Conservation (phyloP, 1,140 invertebrate genomes). For the Gryon sp. region DNA sequence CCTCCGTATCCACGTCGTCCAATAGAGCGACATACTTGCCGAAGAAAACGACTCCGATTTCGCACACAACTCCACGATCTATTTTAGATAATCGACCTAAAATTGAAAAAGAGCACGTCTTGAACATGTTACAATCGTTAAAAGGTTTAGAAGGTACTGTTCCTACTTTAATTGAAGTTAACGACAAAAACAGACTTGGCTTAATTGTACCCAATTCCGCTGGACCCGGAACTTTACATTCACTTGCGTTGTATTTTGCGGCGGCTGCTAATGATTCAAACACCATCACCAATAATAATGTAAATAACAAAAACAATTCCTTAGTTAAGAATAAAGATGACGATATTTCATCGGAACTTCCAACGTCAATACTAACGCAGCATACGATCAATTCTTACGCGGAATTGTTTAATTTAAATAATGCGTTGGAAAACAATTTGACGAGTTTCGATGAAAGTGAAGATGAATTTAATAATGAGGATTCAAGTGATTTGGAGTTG, state of each 20-base stretch:
- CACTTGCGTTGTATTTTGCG: slow-evolving; percentile 88
- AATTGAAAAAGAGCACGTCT: slow-evolving; percentile 74
- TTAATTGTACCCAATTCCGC: slow-evolving; percentile 84
- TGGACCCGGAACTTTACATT: slow-evolving; percentile 87
- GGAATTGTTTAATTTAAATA: slow-evolving; percentile 77
- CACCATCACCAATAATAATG: slow-evolving; percentile 74
- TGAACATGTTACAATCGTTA: slow-evolving; percentile 75
- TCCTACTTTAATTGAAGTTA: slow-evolving; percentile 56
- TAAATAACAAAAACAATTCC: slow-evolving; percentile 23
- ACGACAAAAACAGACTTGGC: slow-evolving; percentile 76
- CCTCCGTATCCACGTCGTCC: slow-evolving; percentile 54
- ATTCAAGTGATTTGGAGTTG: slow-evolving; percentile 82
- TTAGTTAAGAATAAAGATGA: slow-evolving; percentile 9
- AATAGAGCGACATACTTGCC: slow-evolving; percentile 72
- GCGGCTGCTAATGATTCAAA: slow-evolving; percentile 83
- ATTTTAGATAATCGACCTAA: slow-evolving; percentile 63
- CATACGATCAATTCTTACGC: slow-evolving; percentile 74
- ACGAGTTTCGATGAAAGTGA: slow-evolving; percentile 73
- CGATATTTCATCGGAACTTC: slow-evolving; percentile 68
- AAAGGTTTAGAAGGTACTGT: slow-evolving; percentile 70
- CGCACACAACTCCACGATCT: slow-evolving; percentile 43
- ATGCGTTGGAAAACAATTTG: slow-evolving; percentile 72
- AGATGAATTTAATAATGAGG: slow-evolving; percentile 74
- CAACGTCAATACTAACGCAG: slow-evolving; percentile 70
- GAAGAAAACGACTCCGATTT: slow-evolving; percentile 59